Percentiles rank a stretch among this genome's conserved stretches.
These are phyloP conservation scores for Salarias fasciatus DNA, from an alignment of 2,797 vertebrate species.

Conservation along the genomic window DNA sequence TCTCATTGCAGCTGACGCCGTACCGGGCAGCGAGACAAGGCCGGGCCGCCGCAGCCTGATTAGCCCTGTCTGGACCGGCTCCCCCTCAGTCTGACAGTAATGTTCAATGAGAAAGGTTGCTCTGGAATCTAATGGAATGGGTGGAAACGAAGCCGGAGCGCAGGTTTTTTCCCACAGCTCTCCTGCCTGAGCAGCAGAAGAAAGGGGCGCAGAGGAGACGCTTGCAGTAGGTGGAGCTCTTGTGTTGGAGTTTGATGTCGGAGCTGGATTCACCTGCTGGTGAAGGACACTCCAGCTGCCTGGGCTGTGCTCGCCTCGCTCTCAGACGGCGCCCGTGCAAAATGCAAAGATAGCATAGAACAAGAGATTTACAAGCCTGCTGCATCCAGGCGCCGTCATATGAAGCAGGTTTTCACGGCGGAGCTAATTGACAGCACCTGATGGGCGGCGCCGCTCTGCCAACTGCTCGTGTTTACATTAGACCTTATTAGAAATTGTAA, in stretches of 20 bases:
- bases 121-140: conserved; percentile 52
- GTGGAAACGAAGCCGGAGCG: conserved; percentile 28
- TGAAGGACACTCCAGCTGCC: conserved; percentile 59
- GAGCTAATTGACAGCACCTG: conserved; percentile 63
- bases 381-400: conserved; percentile 20
- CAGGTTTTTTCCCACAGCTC: conserved; percentile 45
- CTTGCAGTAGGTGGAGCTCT: conserved; percentile 87
- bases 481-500: conserved; percentile 71
- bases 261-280: conserved; percentile 75
- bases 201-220: conserved; percentile 63
- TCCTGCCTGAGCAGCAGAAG: conserved; percentile 48
- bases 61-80: conserved; percentile 55
- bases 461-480: conserved; percentile 68
- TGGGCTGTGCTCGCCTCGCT: conserved; percentile 11
- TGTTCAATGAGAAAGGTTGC: conserved; percentile 43
- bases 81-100: conserved; percentile 42
- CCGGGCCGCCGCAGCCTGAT: conserved; percentile 55
- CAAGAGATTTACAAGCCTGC: conserved; percentile 51
- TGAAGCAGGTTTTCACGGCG: conserved; percentile 52
- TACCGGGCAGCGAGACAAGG: conserved; percentile 54
- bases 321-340: conserved; percentile 53
- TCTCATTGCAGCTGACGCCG: conserved; percentile 62
- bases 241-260: conserved; percentile 79
- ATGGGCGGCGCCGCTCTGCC: conserved; percentile 53
- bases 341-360: conserved; percentile 53